Evolutionary conservation across 2,888 invertebrate species (phyloP).

Genomic region (Pocota personata): DNA sequence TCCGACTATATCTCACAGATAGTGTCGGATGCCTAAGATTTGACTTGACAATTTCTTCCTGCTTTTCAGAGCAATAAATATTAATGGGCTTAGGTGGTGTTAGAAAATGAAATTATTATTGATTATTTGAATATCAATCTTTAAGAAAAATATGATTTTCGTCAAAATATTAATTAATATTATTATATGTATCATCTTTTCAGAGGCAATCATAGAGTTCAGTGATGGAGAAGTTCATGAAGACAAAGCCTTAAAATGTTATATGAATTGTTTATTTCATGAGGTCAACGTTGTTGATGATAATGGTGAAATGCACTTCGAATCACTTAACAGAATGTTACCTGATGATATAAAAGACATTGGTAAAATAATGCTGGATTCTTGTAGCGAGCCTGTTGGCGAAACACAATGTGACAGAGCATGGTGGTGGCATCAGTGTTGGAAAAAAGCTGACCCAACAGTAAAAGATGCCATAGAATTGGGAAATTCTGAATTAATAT

Average conservation of each 20-base stretch:
- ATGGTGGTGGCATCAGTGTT: conserved; percentile 77
- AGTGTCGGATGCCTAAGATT: no score
- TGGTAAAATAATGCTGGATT: conserved; percentile 75
- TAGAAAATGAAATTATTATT: no score
- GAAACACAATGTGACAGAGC: conserved; percentile 77
- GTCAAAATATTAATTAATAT: no score
- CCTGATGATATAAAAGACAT: conserved; percentile 75
- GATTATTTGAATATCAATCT: no score
- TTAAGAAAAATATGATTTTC: not conserved
- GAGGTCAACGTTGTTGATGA: conserved; percentile 76
- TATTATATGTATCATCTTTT: no score
- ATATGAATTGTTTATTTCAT: conserved; percentile 78
- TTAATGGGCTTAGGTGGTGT: no score
- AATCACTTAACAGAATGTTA: conserved; percentile 74
- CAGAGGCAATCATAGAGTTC: conserved; percentile 76
- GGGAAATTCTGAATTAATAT: not conserved
- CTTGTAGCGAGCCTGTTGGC: conserved; percentile 76
- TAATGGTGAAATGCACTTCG: conserved; percentile 76
- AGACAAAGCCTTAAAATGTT: conserved; percentile 77
- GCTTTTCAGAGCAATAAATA: no score
- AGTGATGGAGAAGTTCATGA: conserved; percentile 77
- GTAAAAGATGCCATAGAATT: conserved; percentile 52
- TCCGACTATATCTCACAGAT: no score
- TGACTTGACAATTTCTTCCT: no score
- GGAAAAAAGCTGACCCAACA: conserved; percentile 77